Percentiles rank a stretch among this genome's conserved stretches.
phyloP scores from a whole-genome alignment of 2,113 vertebrate species.

The Fregata magnificens region DNA sequence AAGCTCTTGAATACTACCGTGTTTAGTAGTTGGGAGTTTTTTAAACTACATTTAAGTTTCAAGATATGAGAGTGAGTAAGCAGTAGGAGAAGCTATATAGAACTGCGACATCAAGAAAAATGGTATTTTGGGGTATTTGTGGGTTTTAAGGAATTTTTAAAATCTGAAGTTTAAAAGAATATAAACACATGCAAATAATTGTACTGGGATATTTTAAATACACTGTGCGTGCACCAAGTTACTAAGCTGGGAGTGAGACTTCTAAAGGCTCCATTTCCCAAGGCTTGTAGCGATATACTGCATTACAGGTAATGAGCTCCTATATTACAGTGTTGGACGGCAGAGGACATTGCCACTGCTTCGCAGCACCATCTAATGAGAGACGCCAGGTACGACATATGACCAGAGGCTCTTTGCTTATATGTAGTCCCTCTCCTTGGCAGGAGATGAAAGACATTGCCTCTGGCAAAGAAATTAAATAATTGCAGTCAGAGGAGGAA shows the following conservation, averaged over 20 bases:
- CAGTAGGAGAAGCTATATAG: neutral
- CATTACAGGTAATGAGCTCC: neutral
- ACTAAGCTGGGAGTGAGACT: neutral
- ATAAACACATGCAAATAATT: neutral
- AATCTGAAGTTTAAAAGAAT: neutral
- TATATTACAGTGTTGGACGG: fast-evolving
- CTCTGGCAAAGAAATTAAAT: constrained; percentile 32
- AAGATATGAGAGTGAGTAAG: neutral
- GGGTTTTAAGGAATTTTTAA: neutral
- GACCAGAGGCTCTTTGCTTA: neutral
- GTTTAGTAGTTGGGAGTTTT: neutral
- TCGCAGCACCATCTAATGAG: constrained; percentile 15
- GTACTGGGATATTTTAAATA: neutral
- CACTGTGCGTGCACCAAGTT: neutral
- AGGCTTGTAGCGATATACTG: fast-evolving
- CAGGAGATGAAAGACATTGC: constrained; percentile 30
- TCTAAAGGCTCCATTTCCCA: neutral
- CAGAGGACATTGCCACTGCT: neutral
- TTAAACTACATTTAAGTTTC: neutral
- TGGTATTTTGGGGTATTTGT: fast-evolving
- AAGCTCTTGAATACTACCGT: neutral
- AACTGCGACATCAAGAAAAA: neutral
- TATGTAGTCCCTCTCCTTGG: neutral
- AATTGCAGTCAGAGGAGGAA: constrained; percentile 2
- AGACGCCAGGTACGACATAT: neutral